Conservation (phyloP, 2,888 invertebrate genomes). For the Hipparchia semele region DNA sequence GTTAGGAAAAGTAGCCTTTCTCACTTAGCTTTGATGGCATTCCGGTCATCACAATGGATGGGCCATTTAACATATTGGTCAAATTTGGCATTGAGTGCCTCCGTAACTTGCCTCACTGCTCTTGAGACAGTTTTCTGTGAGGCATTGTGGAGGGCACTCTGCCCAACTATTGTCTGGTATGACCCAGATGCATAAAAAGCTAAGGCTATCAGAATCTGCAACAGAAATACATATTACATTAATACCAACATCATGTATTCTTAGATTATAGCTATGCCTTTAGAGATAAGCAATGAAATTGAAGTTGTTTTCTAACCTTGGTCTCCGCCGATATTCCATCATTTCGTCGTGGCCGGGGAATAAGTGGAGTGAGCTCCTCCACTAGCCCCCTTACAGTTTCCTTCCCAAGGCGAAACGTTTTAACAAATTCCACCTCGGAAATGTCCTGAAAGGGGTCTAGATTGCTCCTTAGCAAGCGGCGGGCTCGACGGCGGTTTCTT, state of each 20-base stretch:
- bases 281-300: not conserved
- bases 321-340: not conserved
- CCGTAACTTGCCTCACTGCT: not conserved
- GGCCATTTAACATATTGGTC: not conserved
- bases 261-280: too few species aligned
- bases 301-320: not conserved
- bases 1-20: not conserved
- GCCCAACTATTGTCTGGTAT: not conserved
- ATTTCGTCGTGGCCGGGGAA: not conserved
- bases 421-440: not conserved
- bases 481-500: too few species aligned
- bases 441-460: not conserved
- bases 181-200: not conserved
- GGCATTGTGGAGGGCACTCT: conserved; percentile 2
- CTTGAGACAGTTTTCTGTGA: not conserved
- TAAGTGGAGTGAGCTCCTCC: not conserved
- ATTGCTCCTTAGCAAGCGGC: too few species aligned
- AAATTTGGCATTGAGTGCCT: not conserved
- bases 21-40: conserved; percentile 1
- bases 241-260: not conserved
- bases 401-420: conserved; percentile 1
- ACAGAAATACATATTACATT: not conserved
- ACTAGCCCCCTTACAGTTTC: conserved; percentile 5
- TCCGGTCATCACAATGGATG: not conserved
- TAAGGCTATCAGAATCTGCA: conserved; percentile 1